phyloP scores from a whole-genome alignment of 2,888 invertebrate genomes.

The Ophion slaviceki region DNA sequence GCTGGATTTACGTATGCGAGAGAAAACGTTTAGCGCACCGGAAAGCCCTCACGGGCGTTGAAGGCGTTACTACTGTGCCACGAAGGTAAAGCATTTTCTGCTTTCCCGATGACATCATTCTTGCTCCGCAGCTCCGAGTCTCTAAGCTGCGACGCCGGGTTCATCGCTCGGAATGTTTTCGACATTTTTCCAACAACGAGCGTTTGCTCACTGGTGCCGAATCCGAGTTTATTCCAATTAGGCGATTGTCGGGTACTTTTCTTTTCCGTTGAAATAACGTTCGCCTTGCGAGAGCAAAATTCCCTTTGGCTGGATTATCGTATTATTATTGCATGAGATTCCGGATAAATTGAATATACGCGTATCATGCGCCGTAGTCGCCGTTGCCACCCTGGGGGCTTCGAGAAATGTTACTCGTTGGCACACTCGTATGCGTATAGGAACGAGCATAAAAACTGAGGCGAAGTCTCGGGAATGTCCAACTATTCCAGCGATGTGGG shows the following conservation, averaged over 20 bases:
- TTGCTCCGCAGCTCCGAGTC: not conserved
- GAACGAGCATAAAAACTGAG: not conserved
- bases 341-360: not conserved
- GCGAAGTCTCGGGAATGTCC: not conserved
- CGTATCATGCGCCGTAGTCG: not conserved
- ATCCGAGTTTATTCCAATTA: not conserved
- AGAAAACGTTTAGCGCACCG: conserved; percentile 36
- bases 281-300: not conserved
- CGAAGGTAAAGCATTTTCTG: conserved; percentile 50
- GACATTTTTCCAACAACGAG: not conserved
- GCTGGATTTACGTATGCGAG: conserved; percentile 36
- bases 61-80: conserved; percentile 32
- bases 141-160: not conserved
- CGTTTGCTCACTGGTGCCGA: not conserved
- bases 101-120: conserved; percentile 54
- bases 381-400: not conserved
- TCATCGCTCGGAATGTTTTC: not conserved
- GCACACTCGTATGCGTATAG: not conserved
- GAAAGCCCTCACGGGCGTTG: conserved; percentile 46
- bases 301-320: not conserved
- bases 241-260: not conserved
- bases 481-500: not conserved
- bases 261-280: not conserved
- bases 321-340: not conserved
- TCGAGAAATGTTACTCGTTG: not conserved